phyloP scores from a whole-genome alignment of 2,113 vertebrate species.

The Melanotaenia duboulayi region DNA sequence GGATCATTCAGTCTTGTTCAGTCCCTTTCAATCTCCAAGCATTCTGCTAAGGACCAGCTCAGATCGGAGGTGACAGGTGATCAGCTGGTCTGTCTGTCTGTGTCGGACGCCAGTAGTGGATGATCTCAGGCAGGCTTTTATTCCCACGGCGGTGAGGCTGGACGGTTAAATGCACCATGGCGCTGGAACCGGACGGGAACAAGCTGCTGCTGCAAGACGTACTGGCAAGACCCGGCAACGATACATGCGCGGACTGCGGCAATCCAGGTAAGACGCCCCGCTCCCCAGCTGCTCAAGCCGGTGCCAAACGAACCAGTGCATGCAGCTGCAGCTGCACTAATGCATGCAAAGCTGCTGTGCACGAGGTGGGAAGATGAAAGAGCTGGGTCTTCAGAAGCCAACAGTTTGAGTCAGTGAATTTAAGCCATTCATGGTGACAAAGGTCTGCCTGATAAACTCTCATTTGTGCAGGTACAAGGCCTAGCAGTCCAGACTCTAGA shows the following conservation, averaged over 20 bases:
- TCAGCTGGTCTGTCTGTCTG: neutral
- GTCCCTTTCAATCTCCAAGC: neutral
- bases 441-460: conserved; percentile 25
- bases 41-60: conserved; percentile 1
- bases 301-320: neutral
- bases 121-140: conserved; percentile 41
- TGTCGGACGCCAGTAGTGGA: conserved; percentile 40
- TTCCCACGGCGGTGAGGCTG: conserved; percentile 49
- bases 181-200: conserved; percentile 71
- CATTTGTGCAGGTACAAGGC: neutral
- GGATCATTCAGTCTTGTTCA: neutral
- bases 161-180: conserved; percentile 67
- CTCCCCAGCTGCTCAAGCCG: neutral
- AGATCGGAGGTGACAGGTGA: conserved; percentile 55
- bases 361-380: neutral
- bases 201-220: conserved; percentile 74
- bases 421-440: neutral
- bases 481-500: conserved; percentile 53
- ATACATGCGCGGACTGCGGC: conserved; percentile 78
- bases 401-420: conserved; percentile 1
- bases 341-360: neutral
- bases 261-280: conserved; percentile 70
- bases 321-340: conserved; percentile 1
- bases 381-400: conserved; percentile 1
- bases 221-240: conserved; percentile 70